Conservation (phyloP, 2,888 invertebrate species). For the Caenorhabditis afra region DNA sequence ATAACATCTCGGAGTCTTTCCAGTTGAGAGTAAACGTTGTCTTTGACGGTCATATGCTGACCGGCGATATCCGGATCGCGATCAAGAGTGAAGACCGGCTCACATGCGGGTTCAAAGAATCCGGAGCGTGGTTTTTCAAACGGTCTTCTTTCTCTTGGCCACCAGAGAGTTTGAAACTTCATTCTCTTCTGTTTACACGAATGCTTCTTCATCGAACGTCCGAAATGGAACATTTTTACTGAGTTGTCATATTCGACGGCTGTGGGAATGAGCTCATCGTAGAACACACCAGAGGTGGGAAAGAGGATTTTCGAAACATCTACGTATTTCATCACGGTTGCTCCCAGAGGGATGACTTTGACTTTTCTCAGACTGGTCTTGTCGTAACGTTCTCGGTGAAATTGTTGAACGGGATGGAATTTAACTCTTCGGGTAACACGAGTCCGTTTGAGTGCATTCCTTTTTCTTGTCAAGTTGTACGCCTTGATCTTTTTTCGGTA, state of each 20-base stretch:
- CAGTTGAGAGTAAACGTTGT: background rate
- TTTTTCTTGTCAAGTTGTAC: no score
- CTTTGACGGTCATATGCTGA: background rate
- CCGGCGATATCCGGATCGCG: background rate
- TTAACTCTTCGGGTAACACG: conserved; percentile 12
- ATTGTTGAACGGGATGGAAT: background rate
- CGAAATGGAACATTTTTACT: conserved; percentile 31
- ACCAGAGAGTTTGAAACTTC: conserved; percentile 26
- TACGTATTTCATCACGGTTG: background rate
- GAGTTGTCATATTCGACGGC: conserved; percentile 31
- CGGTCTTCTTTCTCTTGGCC: background rate
- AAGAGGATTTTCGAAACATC: background rate
- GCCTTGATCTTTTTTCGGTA: background rate
- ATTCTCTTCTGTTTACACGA: conserved; percentile 24
- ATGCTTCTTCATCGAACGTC: conserved; percentile 22
- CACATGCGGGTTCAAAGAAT: background rate
- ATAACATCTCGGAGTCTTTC: background rate
- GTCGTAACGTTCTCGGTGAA: background rate
- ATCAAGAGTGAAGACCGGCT: background rate
- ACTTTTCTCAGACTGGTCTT: background rate
- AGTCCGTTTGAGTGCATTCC: background rate
- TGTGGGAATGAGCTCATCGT: conserved; percentile 4
- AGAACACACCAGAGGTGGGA: background rate
- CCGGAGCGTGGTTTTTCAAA: background rate
- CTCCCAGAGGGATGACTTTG: background rate